A percentile compares a stretch with the other conserved stretches of the same genome.
These are phyloP conservation scores for Laticauda colubrina DNA, from an alignment of 2,113 vertebrate genomes.

Conservation along the genomic window DNA sequence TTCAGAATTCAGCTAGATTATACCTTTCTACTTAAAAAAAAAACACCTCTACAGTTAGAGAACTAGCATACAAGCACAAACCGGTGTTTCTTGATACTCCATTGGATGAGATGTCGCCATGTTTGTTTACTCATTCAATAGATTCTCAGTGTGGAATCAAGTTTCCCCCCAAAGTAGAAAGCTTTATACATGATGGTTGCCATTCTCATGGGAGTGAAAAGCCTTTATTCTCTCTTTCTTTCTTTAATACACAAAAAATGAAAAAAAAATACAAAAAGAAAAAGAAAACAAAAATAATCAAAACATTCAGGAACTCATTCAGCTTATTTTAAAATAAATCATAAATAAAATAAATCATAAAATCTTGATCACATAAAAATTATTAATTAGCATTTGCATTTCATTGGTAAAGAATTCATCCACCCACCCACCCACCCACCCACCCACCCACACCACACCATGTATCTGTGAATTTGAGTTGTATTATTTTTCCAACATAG, in stretches of 20 bases:
- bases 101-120: not conserved
- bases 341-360: not conserved
- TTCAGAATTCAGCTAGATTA: not conserved
- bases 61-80: not conserved
- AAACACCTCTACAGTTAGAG: not conserved
- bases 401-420: not conserved
- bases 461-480: not conserved
- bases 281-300: not conserved
- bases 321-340: not conserved
- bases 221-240: not conserved
- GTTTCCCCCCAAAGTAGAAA: not conserved
- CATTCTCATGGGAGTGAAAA: not conserved
- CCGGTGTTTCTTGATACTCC: not conserved
- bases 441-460: rapidly evolving
- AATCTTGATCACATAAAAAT: not conserved
- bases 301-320: not conserved
- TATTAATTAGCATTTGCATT: not conserved
- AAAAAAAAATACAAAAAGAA: not conserved
- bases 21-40: not conserved
- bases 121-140: not conserved
- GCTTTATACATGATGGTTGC: not conserved
- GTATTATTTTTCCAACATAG: not conserved
- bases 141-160: not conserved
- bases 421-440: no score
- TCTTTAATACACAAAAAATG: not conserved